Evolutionary conservation across 2,888 invertebrate species (phyloP).

Genomic region (Notocelia uddmanniana): DNA sequence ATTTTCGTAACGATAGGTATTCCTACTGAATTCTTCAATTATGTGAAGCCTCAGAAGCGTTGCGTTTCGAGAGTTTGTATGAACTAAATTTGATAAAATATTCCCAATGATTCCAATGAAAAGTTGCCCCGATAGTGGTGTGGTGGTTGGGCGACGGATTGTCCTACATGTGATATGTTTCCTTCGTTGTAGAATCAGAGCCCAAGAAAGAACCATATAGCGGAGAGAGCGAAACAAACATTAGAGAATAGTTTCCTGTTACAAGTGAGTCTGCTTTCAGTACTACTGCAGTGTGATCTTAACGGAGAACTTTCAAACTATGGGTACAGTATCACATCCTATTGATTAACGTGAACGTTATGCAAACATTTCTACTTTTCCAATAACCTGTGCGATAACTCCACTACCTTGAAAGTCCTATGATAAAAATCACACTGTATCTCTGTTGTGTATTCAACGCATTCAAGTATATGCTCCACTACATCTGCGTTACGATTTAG

Average conservation of each 20-base stretch:
- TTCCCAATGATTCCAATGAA: neutral
- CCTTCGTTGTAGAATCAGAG: conserved; percentile 83
- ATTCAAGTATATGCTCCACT: conserved; percentile 52
- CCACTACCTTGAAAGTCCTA: neutral
- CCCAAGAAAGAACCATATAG: conserved; percentile 83
- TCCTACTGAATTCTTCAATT: neutral
- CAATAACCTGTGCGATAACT: neutral
- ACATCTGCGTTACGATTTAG: neutral
- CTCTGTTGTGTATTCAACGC: conserved; percentile 53
- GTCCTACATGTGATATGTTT: conserved; percentile 71
- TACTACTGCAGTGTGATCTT: conserved; percentile 45
- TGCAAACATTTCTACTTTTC: neutral
- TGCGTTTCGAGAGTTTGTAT: too few relatives aligned
- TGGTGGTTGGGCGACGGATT: conserved; percentile 50
- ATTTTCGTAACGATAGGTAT: neutral
- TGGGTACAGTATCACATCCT: neutral
- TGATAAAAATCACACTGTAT: conserved; percentile 13
- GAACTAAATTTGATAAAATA: neutral
- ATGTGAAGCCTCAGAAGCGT: neutral
- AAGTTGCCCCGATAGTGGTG: neutral
- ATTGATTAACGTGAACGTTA: neutral
- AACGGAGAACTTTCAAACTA: conserved; percentile 7
- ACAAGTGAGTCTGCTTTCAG: conserved; percentile 78
- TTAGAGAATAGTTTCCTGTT: conserved; percentile 84
- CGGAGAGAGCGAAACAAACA: conserved; percentile 84